Conservation (phyloP, 2,113 vertebrate genomes). For the Thamnophis sirtalis region DNA sequence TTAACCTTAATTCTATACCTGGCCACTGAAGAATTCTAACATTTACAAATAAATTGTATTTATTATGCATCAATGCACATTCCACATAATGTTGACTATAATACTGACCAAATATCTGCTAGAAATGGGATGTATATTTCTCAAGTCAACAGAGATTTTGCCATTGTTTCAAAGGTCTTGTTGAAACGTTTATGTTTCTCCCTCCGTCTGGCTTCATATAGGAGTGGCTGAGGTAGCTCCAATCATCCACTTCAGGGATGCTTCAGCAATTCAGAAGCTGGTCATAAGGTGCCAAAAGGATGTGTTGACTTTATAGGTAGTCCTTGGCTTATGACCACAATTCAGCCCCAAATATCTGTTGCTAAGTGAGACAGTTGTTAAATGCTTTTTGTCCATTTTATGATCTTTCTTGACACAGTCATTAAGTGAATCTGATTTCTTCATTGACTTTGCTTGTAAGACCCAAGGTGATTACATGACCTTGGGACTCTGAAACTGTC, state of each 20-base stretch:
- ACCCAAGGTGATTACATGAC: too few species aligned
- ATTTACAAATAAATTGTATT: background rate
- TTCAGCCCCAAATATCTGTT: too few species aligned
- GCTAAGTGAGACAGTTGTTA: too few species aligned
- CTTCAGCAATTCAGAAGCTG: too few species aligned
- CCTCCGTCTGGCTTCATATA: background rate
- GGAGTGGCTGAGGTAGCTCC: background rate
- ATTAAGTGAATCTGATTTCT: too few species aligned
- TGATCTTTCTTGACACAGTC: too few species aligned
- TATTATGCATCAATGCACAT: background rate
- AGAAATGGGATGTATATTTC: background rate
- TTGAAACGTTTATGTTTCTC: background rate
- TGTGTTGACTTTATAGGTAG: background rate
- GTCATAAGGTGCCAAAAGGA: background rate
- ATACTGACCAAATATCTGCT: background rate
- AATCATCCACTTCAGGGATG: background rate
- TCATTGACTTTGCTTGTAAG: too few species aligned
- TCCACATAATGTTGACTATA: background rate
- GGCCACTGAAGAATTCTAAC: background rate
- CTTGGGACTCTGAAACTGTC: too few species aligned
- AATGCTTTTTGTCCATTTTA: too few species aligned
- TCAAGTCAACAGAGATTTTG: background rate
- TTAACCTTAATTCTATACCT: too few species aligned
- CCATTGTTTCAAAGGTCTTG: background rate
- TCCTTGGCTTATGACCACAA: too few species aligned